Evolutionary conservation across 2,888 invertebrate genomes (phyloP).

Genomic region (Cistogaster globosa): DNA sequence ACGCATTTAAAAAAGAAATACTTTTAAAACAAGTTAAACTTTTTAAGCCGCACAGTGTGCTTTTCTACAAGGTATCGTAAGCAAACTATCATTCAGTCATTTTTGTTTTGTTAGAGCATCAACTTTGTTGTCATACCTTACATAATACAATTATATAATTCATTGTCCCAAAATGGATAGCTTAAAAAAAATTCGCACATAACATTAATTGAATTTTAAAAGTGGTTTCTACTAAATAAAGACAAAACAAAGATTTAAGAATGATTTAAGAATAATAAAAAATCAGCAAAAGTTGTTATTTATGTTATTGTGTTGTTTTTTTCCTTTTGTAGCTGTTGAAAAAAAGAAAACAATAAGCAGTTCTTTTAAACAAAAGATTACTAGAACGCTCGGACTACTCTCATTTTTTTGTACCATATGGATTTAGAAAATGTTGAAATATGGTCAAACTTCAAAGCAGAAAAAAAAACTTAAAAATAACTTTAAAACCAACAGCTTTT

Average conservation of each 20-base stretch:
- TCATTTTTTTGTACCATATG: slow-evolving; percentile 20
- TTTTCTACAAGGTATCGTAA: not conserved
- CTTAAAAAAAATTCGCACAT: slow-evolving; percentile 1
- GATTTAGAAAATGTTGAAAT: slow-evolving; percentile 30
- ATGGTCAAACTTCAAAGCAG: slow-evolving; percentile 39
- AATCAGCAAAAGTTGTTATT: not conserved
- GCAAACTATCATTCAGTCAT: not conserved
- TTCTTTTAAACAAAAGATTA: slow-evolving; percentile 32
- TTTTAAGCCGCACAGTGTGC: not conserved
- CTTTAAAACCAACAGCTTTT: slow-evolving; percentile 16
- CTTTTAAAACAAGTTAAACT: not conserved
- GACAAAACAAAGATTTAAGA: slow-evolving; percentile 23
- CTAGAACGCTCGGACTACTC: not conserved
- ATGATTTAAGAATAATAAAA: no score
- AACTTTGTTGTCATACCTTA: slow-evolving; percentile 27
- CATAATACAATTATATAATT: not conserved
- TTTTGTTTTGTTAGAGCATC: not conserved
- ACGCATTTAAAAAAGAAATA: no score
- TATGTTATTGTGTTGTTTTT: not conserved
- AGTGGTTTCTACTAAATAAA: slow-evolving; percentile 41
- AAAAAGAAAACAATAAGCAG: slow-evolving; percentile 17
- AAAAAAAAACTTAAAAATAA: slow-evolving; percentile 53
- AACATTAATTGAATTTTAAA: slow-evolving; percentile 28
- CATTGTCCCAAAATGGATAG: not conserved
- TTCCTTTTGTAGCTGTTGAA: not conserved